Evolutionary conservation across 2,113 vertebrate species (phyloP), one percentile per base, ranked within the genome.

Genomic region (Elgaria multicarinata): DNA sequence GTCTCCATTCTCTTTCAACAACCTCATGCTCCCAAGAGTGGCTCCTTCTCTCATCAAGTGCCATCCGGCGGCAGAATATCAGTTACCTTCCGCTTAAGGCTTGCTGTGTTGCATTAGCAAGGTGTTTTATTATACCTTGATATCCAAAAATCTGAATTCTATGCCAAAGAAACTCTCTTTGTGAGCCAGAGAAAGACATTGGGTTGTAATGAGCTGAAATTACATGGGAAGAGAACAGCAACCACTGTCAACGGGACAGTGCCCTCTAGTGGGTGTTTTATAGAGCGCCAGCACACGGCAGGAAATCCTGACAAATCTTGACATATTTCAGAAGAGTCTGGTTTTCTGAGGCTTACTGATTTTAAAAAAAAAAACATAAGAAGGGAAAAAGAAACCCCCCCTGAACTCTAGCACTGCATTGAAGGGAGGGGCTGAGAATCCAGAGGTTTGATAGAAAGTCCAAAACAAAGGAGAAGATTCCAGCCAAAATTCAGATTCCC

Each of bases 361-460:
- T n/a, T 16, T 14, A 14, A n/a, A 71, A 39, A 69, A 69, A 24
- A n/a, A 71, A 26, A n/a, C n/a, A n/a, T 6, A 1, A 12, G n/a
- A 28, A 44, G 64, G 74, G 33, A 36, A n/a, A 76, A 46, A 36
- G 1, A 9, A n/a, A 9, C 16, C 3, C 3, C 50, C 53, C 33
- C 22, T 4, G 13, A 28, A 24, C 62, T 0, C 24, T 16, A 0
- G 13, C 39, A 26, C 80, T 1, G 79, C 39, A 46, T 0, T 16
- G 28, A 46, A 18, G 18, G 83, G 69, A 91, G 72, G 0, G 28
- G 53, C 85, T 71, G 75, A 1, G 0, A 31, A n/a, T 82, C 82
- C 90, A 88, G 89, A 83, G 53, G 91, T 92, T 93, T 95, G 87
- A 88, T 85, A 91, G 92, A 72, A 42, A 76, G 42, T 33, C 80